These are phyloP conservation scores for Peucedramus taeniatus DNA, from an alignment of 2,113 vertebrate species.

Conservation along the genomic window DNA sequence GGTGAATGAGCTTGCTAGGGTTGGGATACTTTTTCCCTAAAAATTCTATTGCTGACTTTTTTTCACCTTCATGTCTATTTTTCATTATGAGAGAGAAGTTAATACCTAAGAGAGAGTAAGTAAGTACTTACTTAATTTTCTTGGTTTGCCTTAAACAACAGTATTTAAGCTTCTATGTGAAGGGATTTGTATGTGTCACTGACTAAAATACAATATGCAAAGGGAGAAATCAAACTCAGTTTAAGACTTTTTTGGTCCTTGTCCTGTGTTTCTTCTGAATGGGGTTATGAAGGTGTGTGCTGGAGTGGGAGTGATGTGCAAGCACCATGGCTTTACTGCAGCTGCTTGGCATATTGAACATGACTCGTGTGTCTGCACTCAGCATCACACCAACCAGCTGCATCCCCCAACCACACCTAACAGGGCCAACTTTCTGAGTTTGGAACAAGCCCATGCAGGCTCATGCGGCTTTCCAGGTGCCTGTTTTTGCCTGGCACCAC, in stretches of 20 bases:
- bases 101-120: background rate
- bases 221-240: background rate
- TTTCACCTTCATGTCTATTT: background rate
- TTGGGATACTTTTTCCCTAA: background rate
- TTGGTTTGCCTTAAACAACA: background rate
- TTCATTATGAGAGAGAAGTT: background rate
- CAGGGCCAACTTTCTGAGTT: background rate
- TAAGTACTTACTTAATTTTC: background rate
- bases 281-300: background rate
- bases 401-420: background rate
- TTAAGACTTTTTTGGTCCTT: background rate
- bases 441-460: background rate
- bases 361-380: background rate
- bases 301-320: background rate
- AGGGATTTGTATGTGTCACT: background rate
- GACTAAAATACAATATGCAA: background rate
- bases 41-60: background rate
- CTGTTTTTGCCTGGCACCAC: background rate
- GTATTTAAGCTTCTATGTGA: background rate
- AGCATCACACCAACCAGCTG: background rate
- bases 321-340: background rate
- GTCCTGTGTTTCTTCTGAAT: background rate
- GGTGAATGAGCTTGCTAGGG: background rate
- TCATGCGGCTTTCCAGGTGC: background rate
- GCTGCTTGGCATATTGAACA: background rate